Percentiles rank a stretch among this genome's conserved stretches.
These are phyloP conservation scores for Delphinapterus leucas DNA, from an alignment of 2,113 vertebrate species.

Conservation along the genomic window DNA sequence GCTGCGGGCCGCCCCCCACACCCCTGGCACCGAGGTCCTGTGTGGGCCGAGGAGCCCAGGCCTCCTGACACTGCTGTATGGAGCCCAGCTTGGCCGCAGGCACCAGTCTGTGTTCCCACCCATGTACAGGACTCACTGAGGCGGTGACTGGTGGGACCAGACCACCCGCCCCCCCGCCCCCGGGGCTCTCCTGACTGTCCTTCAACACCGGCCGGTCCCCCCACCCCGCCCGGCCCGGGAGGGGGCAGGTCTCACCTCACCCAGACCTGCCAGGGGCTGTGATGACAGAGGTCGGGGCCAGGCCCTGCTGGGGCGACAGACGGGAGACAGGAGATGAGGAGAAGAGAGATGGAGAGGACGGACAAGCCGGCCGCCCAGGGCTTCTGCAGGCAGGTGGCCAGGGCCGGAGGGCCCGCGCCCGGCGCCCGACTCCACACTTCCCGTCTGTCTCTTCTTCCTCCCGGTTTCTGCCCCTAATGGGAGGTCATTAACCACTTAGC, in stretches of 20 bases:
- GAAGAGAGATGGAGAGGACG: background rate
- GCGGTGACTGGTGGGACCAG: too few species aligned
- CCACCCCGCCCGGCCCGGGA: accelerated
- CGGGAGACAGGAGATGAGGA: background rate
- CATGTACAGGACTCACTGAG: background rate
- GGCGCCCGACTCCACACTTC: background rate
- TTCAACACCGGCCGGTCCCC: background rate
- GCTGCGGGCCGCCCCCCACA: background rate
- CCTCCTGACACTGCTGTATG: background rate
- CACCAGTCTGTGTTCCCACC: background rate
- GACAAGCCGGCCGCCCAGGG: background rate
- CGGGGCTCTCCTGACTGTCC: background rate
- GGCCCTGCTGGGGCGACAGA: background rate
- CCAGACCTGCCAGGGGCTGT: background rate
- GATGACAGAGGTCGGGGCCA: background rate
- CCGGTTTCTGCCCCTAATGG: background rate
- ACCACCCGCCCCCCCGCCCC: too few species aligned
- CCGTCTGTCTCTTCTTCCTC: background rate
- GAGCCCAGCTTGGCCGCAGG: background rate
- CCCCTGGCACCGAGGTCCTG: background rate
- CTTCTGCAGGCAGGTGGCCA: background rate
- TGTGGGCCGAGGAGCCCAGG: background rate
- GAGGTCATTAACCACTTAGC: conserved; percentile 35
- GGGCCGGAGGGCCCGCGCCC: background rate
- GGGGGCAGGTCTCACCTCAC: background rate